phyloP scores from a whole-genome alignment of 2,113 vertebrate genomes.

The Phalacrocorax aristotelis region DNA sequence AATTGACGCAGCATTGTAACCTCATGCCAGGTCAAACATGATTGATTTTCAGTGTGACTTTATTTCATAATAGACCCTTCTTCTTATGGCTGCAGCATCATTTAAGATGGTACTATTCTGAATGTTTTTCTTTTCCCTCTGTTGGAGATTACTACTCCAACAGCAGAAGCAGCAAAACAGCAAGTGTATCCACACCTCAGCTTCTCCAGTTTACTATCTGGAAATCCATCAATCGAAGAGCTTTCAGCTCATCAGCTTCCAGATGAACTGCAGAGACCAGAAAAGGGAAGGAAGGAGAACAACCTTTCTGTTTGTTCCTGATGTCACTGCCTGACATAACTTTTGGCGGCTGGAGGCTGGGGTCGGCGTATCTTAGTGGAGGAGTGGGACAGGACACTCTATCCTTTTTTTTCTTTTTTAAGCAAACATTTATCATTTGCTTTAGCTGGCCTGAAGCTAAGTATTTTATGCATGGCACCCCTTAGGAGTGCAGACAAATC shows the following conservation, averaged over 20 bases:
- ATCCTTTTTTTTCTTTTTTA: not conserved
- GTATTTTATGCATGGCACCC: not conserved
- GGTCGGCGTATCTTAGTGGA: not conserved
- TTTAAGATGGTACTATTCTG: not conserved
- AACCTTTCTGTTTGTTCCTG: not conserved
- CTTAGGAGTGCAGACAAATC: not conserved
- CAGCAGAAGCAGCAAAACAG: not conserved
- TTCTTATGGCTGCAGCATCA: not conserved
- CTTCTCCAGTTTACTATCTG: not conserved
- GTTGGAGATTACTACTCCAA: not conserved
- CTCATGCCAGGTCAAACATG: not conserved
- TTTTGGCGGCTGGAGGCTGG: not conserved
- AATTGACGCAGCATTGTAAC: not conserved
- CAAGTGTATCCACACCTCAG: not conserved
- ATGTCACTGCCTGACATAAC: not conserved
- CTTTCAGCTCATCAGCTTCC: not conserved
- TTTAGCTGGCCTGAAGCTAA: not conserved
- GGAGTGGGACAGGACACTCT: not conserved
- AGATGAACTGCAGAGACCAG: not conserved
- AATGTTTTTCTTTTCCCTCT: not conserved
- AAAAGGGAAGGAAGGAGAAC: not conserved
- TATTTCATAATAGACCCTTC: not conserved
- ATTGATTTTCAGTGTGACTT: not conserved
- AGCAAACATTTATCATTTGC: not conserved
- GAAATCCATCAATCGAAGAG: not conserved